Evolutionary conservation across 2,797 vertebrate genomes (phyloP).

Genomic region (Pachyuromys duprasi): DNA sequence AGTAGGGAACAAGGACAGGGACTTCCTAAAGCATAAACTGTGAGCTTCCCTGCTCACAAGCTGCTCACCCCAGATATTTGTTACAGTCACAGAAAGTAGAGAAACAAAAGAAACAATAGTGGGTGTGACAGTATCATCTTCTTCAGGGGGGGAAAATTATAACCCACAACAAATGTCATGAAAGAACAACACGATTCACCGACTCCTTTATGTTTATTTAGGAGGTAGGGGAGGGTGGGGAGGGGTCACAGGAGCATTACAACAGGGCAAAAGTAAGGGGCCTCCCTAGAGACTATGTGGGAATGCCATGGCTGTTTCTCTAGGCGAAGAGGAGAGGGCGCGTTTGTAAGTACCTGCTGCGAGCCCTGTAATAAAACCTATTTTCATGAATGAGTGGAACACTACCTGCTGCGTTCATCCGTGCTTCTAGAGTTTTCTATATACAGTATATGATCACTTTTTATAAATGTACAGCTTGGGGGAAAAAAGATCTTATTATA

Average conservation of each 20-base stretch:
- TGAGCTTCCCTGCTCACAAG: not conserved
- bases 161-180: not conserved
- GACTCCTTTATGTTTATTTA: conserved; percentile 82
- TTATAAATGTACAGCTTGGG: conserved; percentile 88
- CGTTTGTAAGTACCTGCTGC: conserved; percentile 86
- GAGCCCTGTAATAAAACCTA: conserved; percentile 80
- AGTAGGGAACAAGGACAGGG: not conserved
- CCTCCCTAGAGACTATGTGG: conserved; percentile 14
- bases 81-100: not conserved
- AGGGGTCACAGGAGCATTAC: conserved; percentile 4
- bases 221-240: not conserved
- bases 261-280: not conserved
- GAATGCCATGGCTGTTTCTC: conserved; percentile 77
- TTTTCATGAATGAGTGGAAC: conserved; percentile 80
- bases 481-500: conserved; percentile 80
- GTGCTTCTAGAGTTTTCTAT: conserved; percentile 83
- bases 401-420: conserved; percentile 86
- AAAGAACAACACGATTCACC: conserved; percentile 62
- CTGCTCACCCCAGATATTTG: not conserved
- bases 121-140: no score
- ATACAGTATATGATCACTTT: conserved; percentile 86
- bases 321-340: conserved; percentile 78
- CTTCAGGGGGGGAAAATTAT: not conserved
- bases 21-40: no score
- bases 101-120: no score